phyloP scores from a whole-genome alignment of 2,113 vertebrate species.

The Vulpes vulpes region DNA sequence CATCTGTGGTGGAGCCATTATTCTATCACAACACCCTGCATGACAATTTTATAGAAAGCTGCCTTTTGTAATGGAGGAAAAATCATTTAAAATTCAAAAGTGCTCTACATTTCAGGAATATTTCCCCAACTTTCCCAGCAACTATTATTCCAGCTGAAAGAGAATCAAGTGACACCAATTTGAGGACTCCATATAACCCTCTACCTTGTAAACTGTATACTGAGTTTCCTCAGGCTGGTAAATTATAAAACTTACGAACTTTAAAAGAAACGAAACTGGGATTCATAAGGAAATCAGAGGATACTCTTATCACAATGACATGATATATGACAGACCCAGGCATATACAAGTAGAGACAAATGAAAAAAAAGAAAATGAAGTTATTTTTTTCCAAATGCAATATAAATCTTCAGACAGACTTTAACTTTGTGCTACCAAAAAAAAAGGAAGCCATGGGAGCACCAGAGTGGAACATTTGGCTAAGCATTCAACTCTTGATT shows the following conservation, averaged over 20 bases:
- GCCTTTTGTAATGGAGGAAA: neutral
- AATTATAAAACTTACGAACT: neutral
- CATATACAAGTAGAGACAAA: neutral
- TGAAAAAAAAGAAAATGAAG: neutral
- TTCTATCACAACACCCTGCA: neutral
- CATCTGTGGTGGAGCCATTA: neutral
- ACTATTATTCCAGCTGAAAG: neutral
- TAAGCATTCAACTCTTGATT: neutral
- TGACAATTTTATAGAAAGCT: neutral
- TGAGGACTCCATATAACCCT: neutral
- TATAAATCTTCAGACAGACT: neutral
- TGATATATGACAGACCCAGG: neutral
- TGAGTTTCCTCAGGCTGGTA: neutral
- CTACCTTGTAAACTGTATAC: neutral
- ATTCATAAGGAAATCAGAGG: neutral
- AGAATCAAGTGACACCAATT: neutral
- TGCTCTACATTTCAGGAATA: neutral
- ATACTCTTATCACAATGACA: neutral
- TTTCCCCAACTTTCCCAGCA: neutral
- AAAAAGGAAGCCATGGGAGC: neutral
- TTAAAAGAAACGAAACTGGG: neutral
- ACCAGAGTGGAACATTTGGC: neutral
- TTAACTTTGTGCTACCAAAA: neutral
- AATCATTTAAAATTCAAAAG: neutral
- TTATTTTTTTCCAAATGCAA: neutral